Evolutionary conservation across 2,113 vertebrate genomes (phyloP).

Genomic region (Ceratotherium simum): DNA sequence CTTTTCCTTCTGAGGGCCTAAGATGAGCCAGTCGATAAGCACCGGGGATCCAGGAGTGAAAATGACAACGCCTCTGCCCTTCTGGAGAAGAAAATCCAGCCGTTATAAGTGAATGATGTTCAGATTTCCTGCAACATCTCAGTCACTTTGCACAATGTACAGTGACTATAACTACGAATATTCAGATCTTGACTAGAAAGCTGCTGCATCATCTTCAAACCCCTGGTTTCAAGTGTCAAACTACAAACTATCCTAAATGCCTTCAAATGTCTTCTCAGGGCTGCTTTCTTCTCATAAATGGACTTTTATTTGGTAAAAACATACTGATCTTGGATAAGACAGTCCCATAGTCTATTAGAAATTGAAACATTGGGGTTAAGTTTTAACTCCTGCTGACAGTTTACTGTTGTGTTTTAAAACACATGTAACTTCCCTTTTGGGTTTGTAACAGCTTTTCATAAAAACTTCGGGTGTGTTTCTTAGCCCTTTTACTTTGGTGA

Average conservation of each 20-base stretch:
- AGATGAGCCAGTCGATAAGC: not conserved
- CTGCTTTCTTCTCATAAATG: not conserved
- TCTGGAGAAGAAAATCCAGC: not conserved
- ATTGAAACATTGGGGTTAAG: not conserved
- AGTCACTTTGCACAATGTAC: not conserved
- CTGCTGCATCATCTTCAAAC: not conserved
- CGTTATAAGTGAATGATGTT: not conserved
- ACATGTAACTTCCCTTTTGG: not conserved
- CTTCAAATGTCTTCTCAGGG: not conserved
- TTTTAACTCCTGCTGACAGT: not conserved
- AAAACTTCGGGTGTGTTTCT: not conserved
- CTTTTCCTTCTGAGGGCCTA: not conserved
- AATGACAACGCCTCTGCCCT: not conserved
- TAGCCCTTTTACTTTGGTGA: not conserved
- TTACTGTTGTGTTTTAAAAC: not conserved
- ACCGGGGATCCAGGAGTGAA: rapidly evolving
- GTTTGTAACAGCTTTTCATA: constrained; percentile 31
- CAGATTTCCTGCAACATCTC: not conserved
- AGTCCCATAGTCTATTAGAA: not conserved
- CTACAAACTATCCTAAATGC: not conserved
- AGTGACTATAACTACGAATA: not conserved
- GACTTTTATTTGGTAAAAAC: not conserved
- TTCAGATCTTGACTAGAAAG: not conserved
- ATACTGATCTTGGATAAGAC: not conserved
- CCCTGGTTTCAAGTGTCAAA: constrained; percentile 26